Evolutionary conservation across 2,888 invertebrate genomes (phyloP), one percentile per base, ranked within the genome.

Genomic region (Lepidocyrtoides sp.): DNA sequence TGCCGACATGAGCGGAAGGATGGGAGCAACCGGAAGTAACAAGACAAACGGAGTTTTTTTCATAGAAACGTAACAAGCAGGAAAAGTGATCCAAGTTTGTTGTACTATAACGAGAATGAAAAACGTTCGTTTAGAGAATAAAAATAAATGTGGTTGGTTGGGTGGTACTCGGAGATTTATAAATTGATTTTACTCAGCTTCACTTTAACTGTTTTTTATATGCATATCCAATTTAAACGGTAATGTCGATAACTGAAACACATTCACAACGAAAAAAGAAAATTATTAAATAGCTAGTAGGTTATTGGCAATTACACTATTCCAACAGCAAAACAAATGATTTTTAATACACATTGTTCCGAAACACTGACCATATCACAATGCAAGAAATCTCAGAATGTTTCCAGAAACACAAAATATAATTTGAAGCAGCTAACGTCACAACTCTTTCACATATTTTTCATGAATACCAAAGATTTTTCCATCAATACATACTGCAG

Each of bases 11-110:
- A 90, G 63, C 92, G 92, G 92, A 92, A 92, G 92, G 91, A 92
- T 91, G 92, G 79, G 81, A 91, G 88, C 91, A 72, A 92, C 88
- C 93, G 92, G 92, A 93, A 93, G 92, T 93, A 69, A 91, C 82
- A 93, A 91, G 91, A 91, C 92, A 93, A 91, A 92, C 89, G 89
- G 89, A 86, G 69, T 85, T 79, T 77, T 60, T 23, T 17, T n/a
- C n/a, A n/a, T n/a, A 5, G 51, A 44, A 44, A 12, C 14, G n/a
- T 51, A 17, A 17, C 44, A 12, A 8, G 12, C 44, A 44, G 12
- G n/a, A 10, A 51, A 51, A 51, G 51, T 51, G 51, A n/a, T 51
- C 1, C n/a, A 12, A 4, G 51, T 2, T 51, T n/a, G n/a, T 51
- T 51, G n/a, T n/a, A n/a, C n/a, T 51, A 5, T 51, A 17, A 1